Percentiles rank a stretch among this genome's conserved stretches.
These are phyloP conservation scores for Cryptoleucopteryx plumbea DNA, from an alignment of 2,113 vertebrate species.

Conservation along the genomic window DNA sequence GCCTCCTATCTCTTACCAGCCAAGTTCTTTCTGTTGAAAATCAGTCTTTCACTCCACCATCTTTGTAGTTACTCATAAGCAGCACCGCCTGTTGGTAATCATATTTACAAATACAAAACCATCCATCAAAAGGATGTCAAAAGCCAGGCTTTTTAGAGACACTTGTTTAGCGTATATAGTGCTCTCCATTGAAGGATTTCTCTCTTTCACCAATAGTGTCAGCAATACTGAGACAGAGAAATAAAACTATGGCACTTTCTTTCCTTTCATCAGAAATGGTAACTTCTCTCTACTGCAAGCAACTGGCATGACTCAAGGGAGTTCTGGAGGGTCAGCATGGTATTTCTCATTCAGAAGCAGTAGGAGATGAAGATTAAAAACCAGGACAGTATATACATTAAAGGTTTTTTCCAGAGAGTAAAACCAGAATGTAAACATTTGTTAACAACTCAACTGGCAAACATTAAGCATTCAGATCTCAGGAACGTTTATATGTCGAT, in stretches of 20 bases:
- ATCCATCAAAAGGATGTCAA: background rate
- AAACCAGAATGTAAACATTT: background rate
- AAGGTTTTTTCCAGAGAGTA: background rate
- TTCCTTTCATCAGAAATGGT: background rate
- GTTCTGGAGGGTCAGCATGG: background rate
- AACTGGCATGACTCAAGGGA: background rate
- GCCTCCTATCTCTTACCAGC: background rate
- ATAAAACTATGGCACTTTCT: background rate
- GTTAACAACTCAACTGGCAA: background rate
- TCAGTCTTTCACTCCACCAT: background rate
- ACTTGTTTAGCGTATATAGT: background rate
- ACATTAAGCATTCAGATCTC: background rate
- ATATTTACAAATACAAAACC: background rate
- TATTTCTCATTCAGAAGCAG: background rate
- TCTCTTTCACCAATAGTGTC: background rate
- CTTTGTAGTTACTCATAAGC: background rate
- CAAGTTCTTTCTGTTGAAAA: background rate
- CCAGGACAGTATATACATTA: background rate
- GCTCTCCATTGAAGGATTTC: background rate
- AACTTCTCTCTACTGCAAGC: background rate
- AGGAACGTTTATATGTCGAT: fast-evolving
- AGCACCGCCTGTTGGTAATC: background rate
- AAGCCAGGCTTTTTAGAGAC: background rate
- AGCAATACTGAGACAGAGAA: background rate
- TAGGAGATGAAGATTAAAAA: background rate